These are phyloP conservation scores for Aegypius monachus DNA, from an alignment of 2,113 vertebrate species.

Conservation along the genomic window DNA sequence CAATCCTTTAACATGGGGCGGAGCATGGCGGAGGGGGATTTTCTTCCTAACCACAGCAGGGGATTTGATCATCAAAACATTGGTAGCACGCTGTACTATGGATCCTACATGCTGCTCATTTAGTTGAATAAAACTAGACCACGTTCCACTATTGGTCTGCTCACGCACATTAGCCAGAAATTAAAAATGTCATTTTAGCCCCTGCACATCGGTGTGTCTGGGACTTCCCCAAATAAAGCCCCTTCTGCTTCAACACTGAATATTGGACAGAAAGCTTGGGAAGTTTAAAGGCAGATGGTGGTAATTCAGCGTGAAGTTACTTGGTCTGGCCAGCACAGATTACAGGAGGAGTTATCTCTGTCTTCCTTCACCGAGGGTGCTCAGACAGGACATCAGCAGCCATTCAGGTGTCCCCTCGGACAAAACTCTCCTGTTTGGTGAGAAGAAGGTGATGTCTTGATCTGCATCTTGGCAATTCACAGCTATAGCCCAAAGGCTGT, in stretches of 20 bases:
- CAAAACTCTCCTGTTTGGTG: neutral
- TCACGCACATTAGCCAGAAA: neutral
- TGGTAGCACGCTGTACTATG: neutral
- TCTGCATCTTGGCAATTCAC: fast-evolving
- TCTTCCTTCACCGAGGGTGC: neutral
- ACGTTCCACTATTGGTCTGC: fast-evolving
- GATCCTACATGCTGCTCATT: neutral
- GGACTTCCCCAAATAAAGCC: neutral
- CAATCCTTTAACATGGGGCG: neutral
- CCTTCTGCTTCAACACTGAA: neutral
- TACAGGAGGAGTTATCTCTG: neutral
- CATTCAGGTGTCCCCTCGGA: neutral
- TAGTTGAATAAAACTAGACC: neutral
- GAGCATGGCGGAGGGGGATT: neutral
- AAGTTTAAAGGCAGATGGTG: neutral
- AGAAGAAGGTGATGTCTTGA: neutral
- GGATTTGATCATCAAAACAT: neutral
- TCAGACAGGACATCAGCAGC: neutral
- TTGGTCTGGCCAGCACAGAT: neutral
- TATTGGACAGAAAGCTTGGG: neutral
- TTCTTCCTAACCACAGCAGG: neutral
- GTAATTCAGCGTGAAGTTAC: neutral
- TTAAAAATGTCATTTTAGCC: neutral
- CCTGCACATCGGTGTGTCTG: fast-evolving
- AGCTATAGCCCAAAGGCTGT: neutral